Conservation (phyloP, 2,888 invertebrate genomes). For the Ditylenchus weischeri region DNA sequence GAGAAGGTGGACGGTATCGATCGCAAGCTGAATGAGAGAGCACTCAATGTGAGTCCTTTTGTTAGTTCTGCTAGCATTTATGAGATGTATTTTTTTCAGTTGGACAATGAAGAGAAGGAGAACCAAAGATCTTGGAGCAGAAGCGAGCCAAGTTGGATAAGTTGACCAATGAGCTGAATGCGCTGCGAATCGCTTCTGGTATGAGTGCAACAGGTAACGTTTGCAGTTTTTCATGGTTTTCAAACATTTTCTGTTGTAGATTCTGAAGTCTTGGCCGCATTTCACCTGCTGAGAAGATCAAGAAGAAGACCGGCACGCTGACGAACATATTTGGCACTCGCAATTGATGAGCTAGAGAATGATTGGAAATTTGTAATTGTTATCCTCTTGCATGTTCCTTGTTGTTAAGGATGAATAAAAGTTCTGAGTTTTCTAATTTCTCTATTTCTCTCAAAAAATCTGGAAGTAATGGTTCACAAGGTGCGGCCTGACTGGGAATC, state of each 20-base stretch:
- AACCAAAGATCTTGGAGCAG: constrained; percentile 30
- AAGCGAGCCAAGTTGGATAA: constrained; percentile 29
- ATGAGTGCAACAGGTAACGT: no score
- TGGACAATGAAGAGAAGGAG: constrained; percentile 31
- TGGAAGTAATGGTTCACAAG: no score
- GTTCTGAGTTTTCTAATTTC: no score
- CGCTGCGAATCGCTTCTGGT: constrained; percentile 22
- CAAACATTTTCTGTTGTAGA: constrained; percentile 22
- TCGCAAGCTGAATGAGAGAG: constrained; percentile 63
- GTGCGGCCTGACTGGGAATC: no score
- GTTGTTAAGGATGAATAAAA: no score
- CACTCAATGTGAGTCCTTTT: constrained; percentile 25
- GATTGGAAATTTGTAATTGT: no score
- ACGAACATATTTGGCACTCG: no score
- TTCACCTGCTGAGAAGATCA: constrained; percentile 34
- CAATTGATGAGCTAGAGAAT: no score
- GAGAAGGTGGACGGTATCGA: constrained; percentile 99
- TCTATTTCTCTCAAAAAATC: no score
- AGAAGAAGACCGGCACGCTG: constrained; percentile 44
- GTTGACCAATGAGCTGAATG: constrained; percentile 25
- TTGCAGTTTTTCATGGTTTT: no score
- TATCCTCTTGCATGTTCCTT: no score
- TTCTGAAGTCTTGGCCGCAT: constrained; percentile 25
- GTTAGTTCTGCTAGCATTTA: background rate
- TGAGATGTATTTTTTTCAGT: constrained; percentile 13